Evolutionary conservation across 2,888 invertebrate genomes (phyloP).

Genomic region (Polia nebulosa): DNA sequence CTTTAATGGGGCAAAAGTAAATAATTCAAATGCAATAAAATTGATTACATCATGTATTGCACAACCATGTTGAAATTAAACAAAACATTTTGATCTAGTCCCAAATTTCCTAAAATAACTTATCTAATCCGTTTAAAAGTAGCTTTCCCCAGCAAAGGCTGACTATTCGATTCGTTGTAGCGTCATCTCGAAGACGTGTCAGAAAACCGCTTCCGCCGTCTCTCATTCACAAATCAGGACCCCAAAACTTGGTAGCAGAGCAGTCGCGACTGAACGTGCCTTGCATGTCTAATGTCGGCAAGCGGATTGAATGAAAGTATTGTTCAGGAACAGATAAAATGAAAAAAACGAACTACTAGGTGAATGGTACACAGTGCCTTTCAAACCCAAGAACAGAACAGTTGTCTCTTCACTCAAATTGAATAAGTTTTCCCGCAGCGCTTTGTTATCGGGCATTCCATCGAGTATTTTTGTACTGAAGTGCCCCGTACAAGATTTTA

Average conservation of each 20-base stretch:
- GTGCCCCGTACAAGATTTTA: constrained; percentile 69
- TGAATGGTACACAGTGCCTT: constrained; percentile 83
- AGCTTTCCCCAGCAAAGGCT: not conserved
- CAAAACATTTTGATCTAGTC: not conserved
- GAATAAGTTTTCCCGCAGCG: constrained; percentile 86
- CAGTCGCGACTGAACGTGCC: constrained; percentile 83
- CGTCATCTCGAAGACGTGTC: constrained; percentile 20
- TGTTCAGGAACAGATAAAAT: constrained; percentile 85
- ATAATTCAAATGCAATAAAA: no score
- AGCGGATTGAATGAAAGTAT: constrained; percentile 88
- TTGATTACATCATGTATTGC: no score
- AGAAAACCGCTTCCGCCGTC: constrained; percentile 63
- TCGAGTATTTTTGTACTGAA: constrained; percentile 61
- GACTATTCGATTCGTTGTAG: constrained; percentile 13
- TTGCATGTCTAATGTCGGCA: constrained; percentile 83
- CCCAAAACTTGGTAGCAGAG: constrained; percentile 74
- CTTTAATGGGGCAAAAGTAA: no score
- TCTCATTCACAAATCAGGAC: constrained; percentile 66
- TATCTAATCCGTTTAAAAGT: not conserved
- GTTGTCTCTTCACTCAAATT: constrained; percentile 87
- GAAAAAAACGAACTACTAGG: constrained; percentile 76
- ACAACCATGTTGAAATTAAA: not conserved
- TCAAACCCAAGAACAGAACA: constrained; percentile 85
- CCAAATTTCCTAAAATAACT: not conserved
- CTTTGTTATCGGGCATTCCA: constrained; percentile 82